Evolutionary conservation across 2,888 invertebrate genomes (phyloP), one percentile per base, ranked within the genome.

Genomic region (Pycnomerus fuliginosus): DNA sequence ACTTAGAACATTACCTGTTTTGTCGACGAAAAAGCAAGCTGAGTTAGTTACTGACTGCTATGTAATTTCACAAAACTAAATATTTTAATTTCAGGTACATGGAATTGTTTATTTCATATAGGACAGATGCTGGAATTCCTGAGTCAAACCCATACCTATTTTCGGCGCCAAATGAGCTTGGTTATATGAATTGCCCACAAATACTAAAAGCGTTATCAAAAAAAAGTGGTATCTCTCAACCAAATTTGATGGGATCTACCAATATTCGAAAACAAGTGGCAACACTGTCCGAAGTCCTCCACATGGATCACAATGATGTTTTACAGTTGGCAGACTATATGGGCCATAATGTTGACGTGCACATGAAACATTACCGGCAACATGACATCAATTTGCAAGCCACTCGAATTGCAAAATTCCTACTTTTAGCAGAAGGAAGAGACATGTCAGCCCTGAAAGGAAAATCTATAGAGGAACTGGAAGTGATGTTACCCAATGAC

Each of bases 201-300:
- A 10, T 10, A 8, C 27, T 25, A 10, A 25, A 5, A 10, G 4
- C 27, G 4, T 25, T 25, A 3, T 5, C 27, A 10, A 25, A 25
- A 25, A 25, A 25, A 10, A 25, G 27, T 10, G 27, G 27, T 3
- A 10, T 25, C 7, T 25, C 27, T 5, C 4, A 25, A 25, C 27
- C 27, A 10, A 4, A 8, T 25, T 10, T 25, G 7, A 25, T 25
- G 27, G 10, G 11, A 8, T 25, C 27, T 8, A 25, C 27, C 8
- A 25, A 25, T 25, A 25, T 25, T 3, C 7, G 27, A 10, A 25
- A 25, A 10, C 27, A 25, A 10, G 11, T 25, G 7, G 27, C 27
- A 8, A 25, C 27, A 8, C 11, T 25, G 11, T 25, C 27, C 4
- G 7, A 25, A 10, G 4, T 25, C 3, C 7, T 25, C 4, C 4